A percentile compares a stretch with the other conserved stretches of the same genome.
Conservation (phyloP, 2,797 vertebrate genomes). For the Coilia nasus region DNA sequence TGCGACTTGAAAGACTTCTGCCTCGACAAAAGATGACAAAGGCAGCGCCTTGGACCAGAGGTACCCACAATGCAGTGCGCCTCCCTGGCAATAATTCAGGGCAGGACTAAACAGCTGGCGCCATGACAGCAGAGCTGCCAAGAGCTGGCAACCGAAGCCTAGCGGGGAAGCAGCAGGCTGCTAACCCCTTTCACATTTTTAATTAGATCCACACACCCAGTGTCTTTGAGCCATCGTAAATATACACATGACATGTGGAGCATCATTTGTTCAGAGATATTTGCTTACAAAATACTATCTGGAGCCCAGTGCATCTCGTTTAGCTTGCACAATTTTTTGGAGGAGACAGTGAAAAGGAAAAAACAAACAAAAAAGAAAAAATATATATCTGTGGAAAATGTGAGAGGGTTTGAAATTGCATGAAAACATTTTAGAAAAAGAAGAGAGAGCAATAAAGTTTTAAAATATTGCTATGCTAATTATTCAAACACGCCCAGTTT, state of each 20-base stretch:
- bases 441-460: slow-evolving; percentile 21
- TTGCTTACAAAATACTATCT: slow-evolving; percentile 78
- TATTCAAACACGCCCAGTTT: neutral
- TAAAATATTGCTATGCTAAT: neutral
- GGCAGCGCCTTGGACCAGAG: slow-evolving; percentile 62
- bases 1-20: slow-evolving; percentile 52
- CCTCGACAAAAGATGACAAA: slow-evolving; percentile 60
- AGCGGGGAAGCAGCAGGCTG: slow-evolving; percentile 88
- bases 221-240: slow-evolving; percentile 99
- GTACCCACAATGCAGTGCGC: slow-evolving; percentile 87
- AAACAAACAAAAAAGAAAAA: slow-evolving; percentile 45
- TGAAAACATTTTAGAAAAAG: neutral
- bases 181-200: slow-evolving; percentile 99
- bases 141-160: slow-evolving; percentile 92
- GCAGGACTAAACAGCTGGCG: slow-evolving; percentile 98
- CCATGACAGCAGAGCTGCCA: slow-evolving; percentile 94
- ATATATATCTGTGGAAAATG: slow-evolving; percentile 28
- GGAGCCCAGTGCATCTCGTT: slow-evolving; percentile 38
- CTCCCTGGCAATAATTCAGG: slow-evolving; percentile 89
- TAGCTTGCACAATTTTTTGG: slow-evolving; percentile 54
- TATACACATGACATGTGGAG: slow-evolving; percentile 91
- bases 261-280: slow-evolving; percentile 83
- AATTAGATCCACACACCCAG: slow-evolving; percentile 99
- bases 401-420: neutral
- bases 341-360: slow-evolving; percentile 32